Base-by-base conservation (phyloP, 2,888 invertebrate genomes). In the Apamea anceps region DNA sequence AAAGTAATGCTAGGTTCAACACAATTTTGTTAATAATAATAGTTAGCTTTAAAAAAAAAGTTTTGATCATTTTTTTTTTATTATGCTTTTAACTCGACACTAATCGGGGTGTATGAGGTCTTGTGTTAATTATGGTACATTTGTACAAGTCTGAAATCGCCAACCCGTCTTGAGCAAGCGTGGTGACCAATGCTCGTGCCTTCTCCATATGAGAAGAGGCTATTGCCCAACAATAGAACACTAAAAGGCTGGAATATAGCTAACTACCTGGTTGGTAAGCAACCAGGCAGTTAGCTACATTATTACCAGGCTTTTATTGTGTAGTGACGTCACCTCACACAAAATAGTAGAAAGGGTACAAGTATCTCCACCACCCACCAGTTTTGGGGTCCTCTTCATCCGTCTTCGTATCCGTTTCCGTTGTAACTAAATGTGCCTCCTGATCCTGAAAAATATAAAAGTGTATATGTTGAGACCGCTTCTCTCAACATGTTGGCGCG, bases 331-430 rank as follows among this genome's bases (percentile, higher is more conserved):
- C 54, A 71, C 18, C 21, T 81, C 62, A 86, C 18, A 95, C 95
- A 87, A 97, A 97, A 91, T 97, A 97, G 91, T 97, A 97, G 88
- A 96, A 96, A 3, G 97, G 97, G 86, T 97, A 96, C n/a, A 97
- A 92, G 88, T 97, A 97, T 76, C 97, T 95, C 97, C 97, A 97
- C 96, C 97, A 97, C 80, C 94, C 92, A 75, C 92, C 92, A 75
- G 91, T 93, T 77, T 82, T 83, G 5, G 82, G 77, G 25, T 86
- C 81, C 72, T 90, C 91, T 42, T 91, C 91, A 1, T 82, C 81
- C 8, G 48, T 60, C 15, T 89, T 90, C 0, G 85, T 73, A 28
- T 87, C 88, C 0, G 67, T 37, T 1, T 87, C 87, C 4, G 72
- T 5, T 0, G 73, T 1, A 1, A 37, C 21, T 2, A 63, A 5